Percentiles rank a stretch among this genome's conserved stretches.
Evolutionary conservation across 2,797 vertebrate species (phyloP).

Genomic region (Catostomus latipinnis): DNA sequence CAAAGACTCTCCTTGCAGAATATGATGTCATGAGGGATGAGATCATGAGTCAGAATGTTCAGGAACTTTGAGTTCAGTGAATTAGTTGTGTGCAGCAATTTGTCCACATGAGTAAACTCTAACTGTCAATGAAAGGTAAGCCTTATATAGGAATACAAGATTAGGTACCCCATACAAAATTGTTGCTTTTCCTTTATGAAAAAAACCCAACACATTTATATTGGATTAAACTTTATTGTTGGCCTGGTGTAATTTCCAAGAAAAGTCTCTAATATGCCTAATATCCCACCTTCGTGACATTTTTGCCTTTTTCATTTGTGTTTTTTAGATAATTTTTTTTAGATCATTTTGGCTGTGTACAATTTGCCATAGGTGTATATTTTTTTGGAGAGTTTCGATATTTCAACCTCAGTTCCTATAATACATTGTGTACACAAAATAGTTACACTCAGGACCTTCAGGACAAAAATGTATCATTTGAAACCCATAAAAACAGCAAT

Average conservation of each 20-base stretch:
- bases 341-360: no score
- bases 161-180: not conserved
- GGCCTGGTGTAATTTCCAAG: not conserved
- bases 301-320: no score
- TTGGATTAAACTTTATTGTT: not conserved
- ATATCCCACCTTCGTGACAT: no score
- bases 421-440: no score
- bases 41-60: not conserved
- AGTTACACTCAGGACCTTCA: no score
- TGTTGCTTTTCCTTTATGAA: not conserved
- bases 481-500: no score
- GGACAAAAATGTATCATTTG: no score
- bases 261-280: constrained; percentile 15
- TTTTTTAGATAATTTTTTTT: no score
- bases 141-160: constrained; percentile 35
- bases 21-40: constrained; percentile 1
- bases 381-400: no score
- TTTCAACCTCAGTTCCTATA: no score
- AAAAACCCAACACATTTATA: no score
- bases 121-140: not conserved
- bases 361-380: no score
- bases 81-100: not conserved
- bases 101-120: not conserved
- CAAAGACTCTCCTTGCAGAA: not conserved
- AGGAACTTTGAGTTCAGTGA: not conserved